Percentiles rank a stretch among this genome's conserved stretches.
Evolutionary conservation across 1,140 invertebrate genomes (phyloP).

Genomic region (Leucophenga varia): DNA sequence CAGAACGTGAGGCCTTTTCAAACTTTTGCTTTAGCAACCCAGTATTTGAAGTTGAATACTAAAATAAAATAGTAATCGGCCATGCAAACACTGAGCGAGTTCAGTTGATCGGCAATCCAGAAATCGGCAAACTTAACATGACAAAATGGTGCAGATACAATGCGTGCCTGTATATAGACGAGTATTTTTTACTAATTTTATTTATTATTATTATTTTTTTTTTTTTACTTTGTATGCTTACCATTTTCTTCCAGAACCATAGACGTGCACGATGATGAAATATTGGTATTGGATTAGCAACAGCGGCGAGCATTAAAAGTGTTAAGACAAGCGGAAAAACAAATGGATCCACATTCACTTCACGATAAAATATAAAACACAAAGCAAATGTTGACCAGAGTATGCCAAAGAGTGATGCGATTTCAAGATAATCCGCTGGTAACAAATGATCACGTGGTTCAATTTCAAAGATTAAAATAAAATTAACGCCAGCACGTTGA

Average conservation of each 20-base stretch:
- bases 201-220: too few relatives aligned
- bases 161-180: constrained; percentile 57
- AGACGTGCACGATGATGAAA: constrained; percentile 61
- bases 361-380: constrained; percentile 58
- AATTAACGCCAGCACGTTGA: constrained; percentile 74
- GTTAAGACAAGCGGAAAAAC: constrained; percentile 63
- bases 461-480: constrained; percentile 77
- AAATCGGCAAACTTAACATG: constrained; percentile 87
- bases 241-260: constrained; percentile 42
- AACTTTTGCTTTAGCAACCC: constrained; percentile 57
- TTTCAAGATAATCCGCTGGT: constrained; percentile 68
- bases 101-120: constrained; percentile 90
- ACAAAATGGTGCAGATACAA: constrained; percentile 78
- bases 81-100: constrained; percentile 74
- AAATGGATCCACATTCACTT: constrained; percentile 63
- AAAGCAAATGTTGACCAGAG: constrained; percentile 64
- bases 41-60: constrained; percentile 62
- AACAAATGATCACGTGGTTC: constrained; percentile 69
- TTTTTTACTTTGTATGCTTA: too few relatives aligned
- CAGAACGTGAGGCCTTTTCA: too few relatives aligned
- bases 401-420: constrained; percentile 67
- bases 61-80: constrained; percentile 81
- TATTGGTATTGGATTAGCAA: constrained; percentile 68
- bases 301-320: constrained; percentile 59
- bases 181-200: constrained; percentile 1